These are phyloP conservation scores for Excalfactoria chinensis DNA, from an alignment of 2,113 vertebrate species.

Conservation along the genomic window DNA sequence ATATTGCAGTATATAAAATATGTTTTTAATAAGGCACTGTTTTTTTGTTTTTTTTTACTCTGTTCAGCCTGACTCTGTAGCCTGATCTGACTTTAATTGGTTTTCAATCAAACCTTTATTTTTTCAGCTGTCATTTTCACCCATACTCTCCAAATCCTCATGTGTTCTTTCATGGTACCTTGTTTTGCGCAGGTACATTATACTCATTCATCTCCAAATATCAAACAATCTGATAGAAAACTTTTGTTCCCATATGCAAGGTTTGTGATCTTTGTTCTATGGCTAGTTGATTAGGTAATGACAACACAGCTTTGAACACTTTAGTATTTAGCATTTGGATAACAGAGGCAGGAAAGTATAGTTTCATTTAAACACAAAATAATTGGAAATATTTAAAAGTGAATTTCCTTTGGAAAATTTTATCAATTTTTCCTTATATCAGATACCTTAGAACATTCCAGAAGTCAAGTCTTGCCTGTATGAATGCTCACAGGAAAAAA, in stretches of 20 bases:
- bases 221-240: background rate
- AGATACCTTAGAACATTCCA: background rate
- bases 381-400: background rate
- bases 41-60: background rate
- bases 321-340: background rate
- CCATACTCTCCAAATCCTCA: background rate
- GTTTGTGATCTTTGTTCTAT: background rate
- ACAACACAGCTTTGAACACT: background rate
- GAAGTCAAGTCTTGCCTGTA: background rate
- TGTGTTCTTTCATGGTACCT: background rate
- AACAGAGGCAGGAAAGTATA: background rate
- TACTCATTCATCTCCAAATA: background rate
- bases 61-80: background rate
- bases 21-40: background rate
- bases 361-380: background rate
- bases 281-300: background rate
- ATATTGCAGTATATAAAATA: background rate
- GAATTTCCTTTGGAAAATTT: background rate
- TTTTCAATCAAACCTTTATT: background rate
- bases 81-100: background rate
- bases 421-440: background rate
- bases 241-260: background rate
- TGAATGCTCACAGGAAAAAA: background rate
- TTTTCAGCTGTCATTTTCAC: background rate
- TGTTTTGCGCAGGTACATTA: background rate